These are phyloP conservation scores for Dicentrarchus labrax DNA, from an alignment of 2,113 vertebrate species.

Conservation along the genomic window DNA sequence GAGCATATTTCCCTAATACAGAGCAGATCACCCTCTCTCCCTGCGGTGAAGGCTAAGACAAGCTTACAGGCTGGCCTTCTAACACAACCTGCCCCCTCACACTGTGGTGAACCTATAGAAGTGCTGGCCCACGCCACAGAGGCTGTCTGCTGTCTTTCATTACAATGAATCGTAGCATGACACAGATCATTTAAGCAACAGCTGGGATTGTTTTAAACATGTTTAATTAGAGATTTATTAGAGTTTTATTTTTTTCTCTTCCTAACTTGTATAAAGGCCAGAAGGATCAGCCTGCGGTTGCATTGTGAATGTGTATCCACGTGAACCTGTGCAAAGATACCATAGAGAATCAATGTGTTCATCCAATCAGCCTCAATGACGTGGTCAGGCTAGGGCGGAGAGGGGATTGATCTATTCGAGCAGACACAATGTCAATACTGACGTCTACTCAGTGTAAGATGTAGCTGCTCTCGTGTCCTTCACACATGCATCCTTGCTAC, in stretches of 20 bases:
- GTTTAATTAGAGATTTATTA: neutral
- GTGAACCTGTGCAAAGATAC: constrained; percentile 39
- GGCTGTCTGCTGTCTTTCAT: constrained; percentile 13
- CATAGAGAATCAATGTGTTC: constrained; percentile 60
- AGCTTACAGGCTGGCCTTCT: constrained; percentile 44
- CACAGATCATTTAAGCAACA: constrained; percentile 25
- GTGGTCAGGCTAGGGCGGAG: constrained; percentile 46
- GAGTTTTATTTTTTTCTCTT: neutral
- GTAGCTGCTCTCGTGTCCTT: constrained; percentile 71
- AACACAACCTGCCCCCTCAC: constrained; percentile 35
- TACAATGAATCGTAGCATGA: constrained; percentile 29
- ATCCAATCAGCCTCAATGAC: constrained; percentile 67
- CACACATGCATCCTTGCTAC: constrained; percentile 51
- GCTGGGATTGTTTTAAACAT: constrained; percentile 35
- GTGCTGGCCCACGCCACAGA: constrained; percentile 9
- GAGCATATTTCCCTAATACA: constrained; percentile 35
- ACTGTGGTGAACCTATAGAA: constrained; percentile 23
- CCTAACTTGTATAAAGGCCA: neutral
- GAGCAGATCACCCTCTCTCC: constrained; percentile 44
- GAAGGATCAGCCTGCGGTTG: neutral
- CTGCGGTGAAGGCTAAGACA: constrained; percentile 38
- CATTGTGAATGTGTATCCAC: neutral
- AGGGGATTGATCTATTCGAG: constrained; percentile 70
- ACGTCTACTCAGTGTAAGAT: constrained; percentile 70
- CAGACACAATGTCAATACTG: constrained; percentile 76